Evolutionary conservation across 37 sponge, comb jelly and placozoan species (phyloP), one percentile per base, ranked within the genome.

Genomic region (Theonella swinhoei): DNA sequence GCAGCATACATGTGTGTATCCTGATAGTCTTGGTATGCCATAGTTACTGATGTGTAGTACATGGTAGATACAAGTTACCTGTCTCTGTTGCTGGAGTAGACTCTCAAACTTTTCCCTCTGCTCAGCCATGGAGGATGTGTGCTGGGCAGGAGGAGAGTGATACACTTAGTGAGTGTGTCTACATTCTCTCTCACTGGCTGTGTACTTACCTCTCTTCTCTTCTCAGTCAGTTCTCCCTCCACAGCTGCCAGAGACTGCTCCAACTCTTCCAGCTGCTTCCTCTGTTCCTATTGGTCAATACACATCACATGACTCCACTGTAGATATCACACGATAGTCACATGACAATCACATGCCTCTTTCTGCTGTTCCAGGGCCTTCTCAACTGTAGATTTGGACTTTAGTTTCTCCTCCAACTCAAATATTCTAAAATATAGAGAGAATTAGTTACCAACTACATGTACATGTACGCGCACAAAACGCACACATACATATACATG

Each of bases 351-450:
- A 26, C 72, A 24, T 62, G 85, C 91, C 76, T 70, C 63, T 39
- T 20, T 86, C 58, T 87, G 88, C 29, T 68, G 35, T 60, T 75
- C 88, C 69, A 87, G 47, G 8, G 39, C 38, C 37, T 67, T 20
- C 75, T 74, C 81, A 14, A 43, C 76, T 1, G 43, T 59, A 9
- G 41, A 14, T 23, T 43, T 40, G 8, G 26, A 29, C 38, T 47
- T 4, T 54, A 87, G 63, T 41, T 78, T 38, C 42, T 58, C 73
- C 63, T 78, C 64, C 20, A 86, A 72, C 22, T 71, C 72, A n/a
- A 30, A 54, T 54, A 86, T 78, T 72, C 86, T 86, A 42, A 35
- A 47, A 47, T 14, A 47, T 17, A 47, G 11, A 14, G 54, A 47
- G 54, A 47, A 47, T 17, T 47, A 47, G 7, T 47, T 47, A 47